These are phyloP conservation scores for Takifugu bimaculatus DNA, from an alignment of 2,113 vertebrate species.

Conservation along the genomic window DNA sequence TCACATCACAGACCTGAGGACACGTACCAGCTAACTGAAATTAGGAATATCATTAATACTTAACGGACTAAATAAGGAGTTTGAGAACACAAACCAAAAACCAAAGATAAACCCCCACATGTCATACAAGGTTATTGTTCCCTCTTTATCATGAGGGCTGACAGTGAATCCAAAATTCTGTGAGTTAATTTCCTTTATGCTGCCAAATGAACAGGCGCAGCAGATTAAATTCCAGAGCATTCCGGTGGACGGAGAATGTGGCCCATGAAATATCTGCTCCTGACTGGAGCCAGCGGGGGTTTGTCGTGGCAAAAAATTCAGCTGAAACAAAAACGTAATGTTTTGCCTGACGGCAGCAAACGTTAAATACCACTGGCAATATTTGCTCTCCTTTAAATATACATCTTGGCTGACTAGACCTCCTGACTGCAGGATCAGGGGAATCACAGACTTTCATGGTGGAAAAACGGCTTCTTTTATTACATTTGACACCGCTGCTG, in stretches of 20 bases:
- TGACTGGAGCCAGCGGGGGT: too few species aligned
- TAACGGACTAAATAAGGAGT: background rate
- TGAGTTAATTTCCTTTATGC: conserved; percentile 7
- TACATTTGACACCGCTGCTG: conserved; percentile 25
- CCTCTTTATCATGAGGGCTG: background rate
- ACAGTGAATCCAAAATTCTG: background rate
- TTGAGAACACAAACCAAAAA: background rate
- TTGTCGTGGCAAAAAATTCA: too few species aligned
- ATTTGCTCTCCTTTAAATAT: background rate
- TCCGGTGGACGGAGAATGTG: too few species aligned
- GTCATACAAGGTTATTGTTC: background rate
- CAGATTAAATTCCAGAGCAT: conserved; percentile 6
- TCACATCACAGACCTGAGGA: background rate
- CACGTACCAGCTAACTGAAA: background rate
- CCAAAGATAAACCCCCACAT: background rate
- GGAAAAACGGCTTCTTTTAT: conserved; percentile 32
- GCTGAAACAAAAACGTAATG: too few species aligned
- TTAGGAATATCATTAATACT: conserved; percentile 8
- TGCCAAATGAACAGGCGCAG: conserved; percentile 7
- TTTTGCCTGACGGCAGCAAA: too few species aligned
- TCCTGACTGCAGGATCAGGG: conserved; percentile 15
- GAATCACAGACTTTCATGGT: conserved; percentile 28
- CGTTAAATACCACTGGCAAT: background rate
- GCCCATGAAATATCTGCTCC: too few species aligned
- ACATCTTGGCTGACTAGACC: conserved; percentile 5